phyloP scores from a whole-genome alignment of 2,888 invertebrate genomes.

The Strigamia crassipes region DNA sequence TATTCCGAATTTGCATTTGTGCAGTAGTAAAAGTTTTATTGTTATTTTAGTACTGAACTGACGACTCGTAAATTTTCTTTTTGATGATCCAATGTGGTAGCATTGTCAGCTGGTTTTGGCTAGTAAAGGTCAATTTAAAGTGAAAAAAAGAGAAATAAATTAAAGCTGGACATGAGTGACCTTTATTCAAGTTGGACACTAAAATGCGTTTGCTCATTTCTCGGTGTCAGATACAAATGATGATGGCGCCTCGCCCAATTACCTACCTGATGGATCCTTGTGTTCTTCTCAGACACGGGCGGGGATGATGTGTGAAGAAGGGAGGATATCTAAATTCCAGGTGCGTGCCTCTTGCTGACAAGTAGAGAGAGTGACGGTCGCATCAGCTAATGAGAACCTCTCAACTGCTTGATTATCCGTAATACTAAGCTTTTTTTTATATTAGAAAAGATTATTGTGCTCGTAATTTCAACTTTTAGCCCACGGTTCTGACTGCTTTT shows the following conservation, averaged over 20 bases:
- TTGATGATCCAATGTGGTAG: constrained; percentile 19
- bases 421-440: constrained; percentile 29
- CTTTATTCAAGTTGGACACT: constrained; percentile 1
- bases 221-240: constrained; percentile 34
- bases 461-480: background rate
- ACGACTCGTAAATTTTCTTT: constrained; percentile 19
- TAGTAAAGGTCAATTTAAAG: background rate
- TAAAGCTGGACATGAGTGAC: constrained; percentile 5
- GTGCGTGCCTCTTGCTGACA: constrained; percentile 25
- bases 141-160: background rate
- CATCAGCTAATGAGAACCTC: constrained; percentile 23
- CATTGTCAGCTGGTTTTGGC: background rate
- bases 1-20: background rate
- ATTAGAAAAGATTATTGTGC: background rate
- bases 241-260: constrained; percentile 33
- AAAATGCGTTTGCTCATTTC: constrained; percentile 32
- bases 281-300: constrained; percentile 25
- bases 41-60: constrained; percentile 5
- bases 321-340: constrained; percentile 34
- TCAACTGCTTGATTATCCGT: constrained; percentile 28
- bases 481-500: constrained; percentile 6
- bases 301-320: constrained; percentile 31
- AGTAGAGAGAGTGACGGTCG: constrained; percentile 26
- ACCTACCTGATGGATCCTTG: constrained; percentile 30
- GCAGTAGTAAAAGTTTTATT: constrained; percentile 6